A percentile compares a stretch with the other conserved stretches of the same genome.
phyloP scores from a whole-genome alignment of 35 echinoderm and acorn worm genomes.

The Chiridota heheva region DNA sequence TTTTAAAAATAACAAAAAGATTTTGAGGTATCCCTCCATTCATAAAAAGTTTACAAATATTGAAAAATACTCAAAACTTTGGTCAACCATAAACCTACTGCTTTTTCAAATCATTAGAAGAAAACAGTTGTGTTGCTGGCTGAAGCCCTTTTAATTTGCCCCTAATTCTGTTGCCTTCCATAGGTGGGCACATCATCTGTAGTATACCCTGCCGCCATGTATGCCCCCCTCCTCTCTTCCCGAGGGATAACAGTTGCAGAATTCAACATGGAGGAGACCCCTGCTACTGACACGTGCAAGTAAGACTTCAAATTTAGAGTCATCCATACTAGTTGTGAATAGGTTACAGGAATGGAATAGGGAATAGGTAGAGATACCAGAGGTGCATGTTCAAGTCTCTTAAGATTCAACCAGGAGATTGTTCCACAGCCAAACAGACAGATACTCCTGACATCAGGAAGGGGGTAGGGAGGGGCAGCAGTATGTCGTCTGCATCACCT shows the following conservation, averaged over 20 bases:
- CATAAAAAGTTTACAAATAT: too few relatives aligned
- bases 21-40: too few relatives aligned
- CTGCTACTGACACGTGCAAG: constrained; percentile 56
- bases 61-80: too few relatives aligned
- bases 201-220: constrained; percentile 94
- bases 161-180: too few relatives aligned
- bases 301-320: constrained; percentile 47
- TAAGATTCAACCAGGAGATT: neutral
- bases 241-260: constrained; percentile 78
- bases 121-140: too few relatives aligned
- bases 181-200: constrained; percentile 92
- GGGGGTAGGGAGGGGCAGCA: neutral
- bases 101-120: too few relatives aligned
- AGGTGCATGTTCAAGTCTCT: neutral
- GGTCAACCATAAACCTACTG: too few relatives aligned
- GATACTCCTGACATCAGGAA: neutral
- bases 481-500: neutral
- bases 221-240: constrained; percentile 58
- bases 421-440: neutral
- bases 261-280: constrained; percentile 88
- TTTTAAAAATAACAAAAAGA: too few relatives aligned
- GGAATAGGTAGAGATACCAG: neutral
- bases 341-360: neutral
- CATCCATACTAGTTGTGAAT: too few relatives aligned
- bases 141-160: too few relatives aligned